Evolutionary conservation across 2,888 invertebrate species (phyloP), one percentile per base, ranked within the genome.

Genomic region (Calliscelio sp.): DNA sequence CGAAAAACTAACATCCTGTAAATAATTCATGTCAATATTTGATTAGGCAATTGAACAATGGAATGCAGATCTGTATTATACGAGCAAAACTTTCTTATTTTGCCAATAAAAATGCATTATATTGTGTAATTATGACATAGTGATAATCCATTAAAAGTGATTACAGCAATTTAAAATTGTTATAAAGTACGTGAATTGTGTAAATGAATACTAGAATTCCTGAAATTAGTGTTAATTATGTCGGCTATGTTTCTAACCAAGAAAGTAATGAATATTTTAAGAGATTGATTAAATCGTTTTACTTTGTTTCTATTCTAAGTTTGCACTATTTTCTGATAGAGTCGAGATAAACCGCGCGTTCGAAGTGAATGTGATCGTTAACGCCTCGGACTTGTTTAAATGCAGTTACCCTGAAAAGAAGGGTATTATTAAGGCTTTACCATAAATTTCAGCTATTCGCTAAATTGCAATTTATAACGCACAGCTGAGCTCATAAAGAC

Each of bases 331-430:
- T 74, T 74, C 57, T 73, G 66, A 80, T 80, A 66, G 4, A 14
- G 32, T 35, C 2, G 51, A 24, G 57, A 80, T 80, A 73, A 80
- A 57, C n/a, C 35, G 24, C 24, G 16, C n/a, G 22, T 8, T 63
- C 35, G 55, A 66, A 80, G 80, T 73, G 80, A 80, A 80, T 73
- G 80, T 80, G 79, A 80, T 59, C 73, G 80, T 80, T 80, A 73
- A 80, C 80, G 80, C 80, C 66, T 55, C 20, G 14, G 49, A 57
- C 57, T 77, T 44, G 51, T 71, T 80, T 80, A 55, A 18, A 49
- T 46, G 63, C 41, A 63, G 63, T 79, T 63, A 68, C 71, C 53
- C 79, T 79, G 32, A 79, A 71, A 79, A 53, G 78, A 61, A 68
- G 55, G 68, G 53, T 70, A 59, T 61, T 53, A 46, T 78, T 59